These are phyloP conservation scores for Spinibarbus caldwelli DNA, from an alignment of 2,797 vertebrate genomes.

Conservation along the genomic window DNA sequence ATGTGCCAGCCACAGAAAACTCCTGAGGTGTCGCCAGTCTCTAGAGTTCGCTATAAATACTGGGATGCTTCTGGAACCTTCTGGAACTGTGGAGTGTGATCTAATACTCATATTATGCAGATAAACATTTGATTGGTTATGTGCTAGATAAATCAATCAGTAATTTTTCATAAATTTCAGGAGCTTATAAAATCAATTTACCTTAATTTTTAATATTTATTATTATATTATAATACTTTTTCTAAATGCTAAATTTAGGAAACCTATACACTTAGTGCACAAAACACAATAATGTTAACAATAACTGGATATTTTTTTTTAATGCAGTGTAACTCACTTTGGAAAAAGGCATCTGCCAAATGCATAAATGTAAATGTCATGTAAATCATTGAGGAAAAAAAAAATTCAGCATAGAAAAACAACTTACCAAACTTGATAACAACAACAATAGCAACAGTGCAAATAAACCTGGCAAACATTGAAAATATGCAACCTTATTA, in stretches of 20 bases:
- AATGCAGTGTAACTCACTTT: background rate
- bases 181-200: no score
- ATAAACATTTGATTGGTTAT: no score
- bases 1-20: constrained; percentile 22
- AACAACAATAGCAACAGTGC: background rate
- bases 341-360: background rate
- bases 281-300: background rate
- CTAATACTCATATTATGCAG: constrained; percentile 22
- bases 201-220: no score
- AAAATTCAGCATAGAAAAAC: background rate
- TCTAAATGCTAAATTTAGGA: no score
- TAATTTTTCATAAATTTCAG: no score
- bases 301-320: no score
- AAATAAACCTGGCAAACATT: background rate
- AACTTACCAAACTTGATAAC: background rate
- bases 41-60: constrained; percentile 45
- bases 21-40: constrained; percentile 27
- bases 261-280: background rate
- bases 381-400: background rate
- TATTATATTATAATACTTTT: no score
- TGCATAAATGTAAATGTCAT: background rate
- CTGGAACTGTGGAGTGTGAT: constrained; percentile 26
- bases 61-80: constrained; percentile 19
- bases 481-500: constrained; percentile 1
- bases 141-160: no score